These are phyloP conservation scores for Drosophila acutilabella DNA, from an alignment of 2,888 invertebrate genomes.

Conservation along the genomic window DNA sequence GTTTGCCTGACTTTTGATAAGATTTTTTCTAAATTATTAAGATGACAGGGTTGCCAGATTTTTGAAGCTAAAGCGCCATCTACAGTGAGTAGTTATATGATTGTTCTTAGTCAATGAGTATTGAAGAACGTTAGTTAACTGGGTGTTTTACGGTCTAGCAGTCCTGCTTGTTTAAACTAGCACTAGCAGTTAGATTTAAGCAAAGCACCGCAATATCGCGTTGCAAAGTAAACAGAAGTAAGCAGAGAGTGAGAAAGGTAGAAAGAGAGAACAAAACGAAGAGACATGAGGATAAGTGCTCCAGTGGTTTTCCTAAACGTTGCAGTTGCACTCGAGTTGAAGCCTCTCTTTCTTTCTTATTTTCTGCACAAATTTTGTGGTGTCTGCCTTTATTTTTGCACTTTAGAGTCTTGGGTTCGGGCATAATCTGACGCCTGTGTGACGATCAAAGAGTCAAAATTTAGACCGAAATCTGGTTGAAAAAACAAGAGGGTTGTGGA, in stretches of 20 bases:
- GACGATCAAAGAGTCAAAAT: slow-evolving; percentile 65
- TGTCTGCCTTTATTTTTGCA: slow-evolving; percentile 28
- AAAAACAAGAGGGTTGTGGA: not conserved
- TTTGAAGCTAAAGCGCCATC: no score
- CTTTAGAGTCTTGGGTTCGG: slow-evolving; percentile 20
- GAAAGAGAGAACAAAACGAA: not conserved
- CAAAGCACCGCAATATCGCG: slow-evolving; percentile 44
- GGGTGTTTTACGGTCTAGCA: not conserved
- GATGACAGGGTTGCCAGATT: no score
- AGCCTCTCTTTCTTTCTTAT: slow-evolving; percentile 26
- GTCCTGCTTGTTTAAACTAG: not conserved
- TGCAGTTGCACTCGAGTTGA: slow-evolving; percentile 23
- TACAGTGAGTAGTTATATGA: no score
- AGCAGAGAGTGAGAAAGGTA: not conserved
- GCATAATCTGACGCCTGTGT: slow-evolving; percentile 62
- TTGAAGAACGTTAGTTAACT: not conserved
- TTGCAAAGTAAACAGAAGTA: slow-evolving; percentile 59
- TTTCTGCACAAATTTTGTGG: slow-evolving; percentile 16
- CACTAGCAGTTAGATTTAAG: slow-evolving; percentile 42
- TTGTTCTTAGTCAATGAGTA: no score
- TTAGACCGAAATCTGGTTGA: slow-evolving; percentile 50
- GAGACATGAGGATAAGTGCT: not conserved
- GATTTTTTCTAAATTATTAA: no score
- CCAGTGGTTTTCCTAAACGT: slow-evolving; percentile 23
- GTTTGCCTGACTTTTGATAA: no score